Percentiles rank a stretch among this genome's conserved stretches.
Conservation (phyloP, 64 coral and sea anemone genomes). For the Catalaphyllia jardinei region DNA sequence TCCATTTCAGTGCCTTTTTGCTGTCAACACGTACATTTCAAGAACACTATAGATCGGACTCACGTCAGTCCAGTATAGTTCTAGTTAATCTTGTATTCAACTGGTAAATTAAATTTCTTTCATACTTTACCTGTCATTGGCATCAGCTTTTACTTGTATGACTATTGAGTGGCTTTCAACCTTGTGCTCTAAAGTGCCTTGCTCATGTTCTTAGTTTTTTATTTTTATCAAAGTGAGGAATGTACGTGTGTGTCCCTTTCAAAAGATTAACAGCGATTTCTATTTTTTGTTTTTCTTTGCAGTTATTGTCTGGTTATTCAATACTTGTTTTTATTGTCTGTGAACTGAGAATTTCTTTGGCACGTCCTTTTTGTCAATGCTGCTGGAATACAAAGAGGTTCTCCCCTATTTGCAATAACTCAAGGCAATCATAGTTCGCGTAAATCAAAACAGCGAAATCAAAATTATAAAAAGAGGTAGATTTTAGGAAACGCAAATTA, state of each 20-base stretch:
- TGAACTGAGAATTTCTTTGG: not conserved
- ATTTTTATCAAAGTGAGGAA: not conserved
- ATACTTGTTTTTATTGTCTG: not conserved
- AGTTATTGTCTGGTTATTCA: not conserved
- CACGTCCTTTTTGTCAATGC: not conserved
- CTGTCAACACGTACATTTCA: conserved; percentile 17
- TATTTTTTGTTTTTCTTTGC: not conserved
- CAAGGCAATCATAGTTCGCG: too few species aligned
- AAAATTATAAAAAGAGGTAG: too few species aligned
- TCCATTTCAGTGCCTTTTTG: conserved; percentile 20
- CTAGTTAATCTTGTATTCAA: conserved; percentile 36
- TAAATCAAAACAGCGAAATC: too few species aligned
- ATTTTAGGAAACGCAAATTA: too few species aligned
- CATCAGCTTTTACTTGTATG: not conserved
- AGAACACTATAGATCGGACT: conserved; percentile 15
- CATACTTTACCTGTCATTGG: conserved; percentile 2
- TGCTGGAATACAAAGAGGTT: not conserved
- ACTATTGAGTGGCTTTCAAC: not conserved
- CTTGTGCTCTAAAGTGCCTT: not conserved
- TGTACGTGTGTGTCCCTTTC: not conserved
- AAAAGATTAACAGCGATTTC: not conserved
- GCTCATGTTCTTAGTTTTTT: not conserved
- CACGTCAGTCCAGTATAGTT: conserved; percentile 6
- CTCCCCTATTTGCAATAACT: too few species aligned
- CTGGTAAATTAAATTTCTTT: conserved; percentile 49